Evolutionary conservation across 1,140 invertebrate species (phyloP), one percentile per base, ranked within the genome.

Genomic region (Papilio xuthus): DNA sequence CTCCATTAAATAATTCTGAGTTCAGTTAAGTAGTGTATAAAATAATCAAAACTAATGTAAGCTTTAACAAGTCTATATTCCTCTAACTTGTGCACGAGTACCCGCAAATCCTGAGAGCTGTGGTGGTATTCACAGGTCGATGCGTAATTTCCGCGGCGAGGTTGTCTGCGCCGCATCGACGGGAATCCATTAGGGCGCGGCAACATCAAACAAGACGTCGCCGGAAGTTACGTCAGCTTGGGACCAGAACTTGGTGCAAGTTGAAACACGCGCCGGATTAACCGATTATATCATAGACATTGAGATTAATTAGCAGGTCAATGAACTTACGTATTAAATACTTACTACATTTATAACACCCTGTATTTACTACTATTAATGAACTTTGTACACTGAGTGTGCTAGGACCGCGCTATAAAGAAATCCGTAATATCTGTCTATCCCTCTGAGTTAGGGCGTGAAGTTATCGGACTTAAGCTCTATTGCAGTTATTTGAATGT

Each of bases 161-260:
- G 84, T 85, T 79, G 76, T 78, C 73, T 77, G 56, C 67, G 78
- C 80, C 84, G 56, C 83, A 84, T 83, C 81, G 74, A 79, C 77
- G 12, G 78, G 79, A 80, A 80, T 79, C 77, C 81, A 84, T 84
- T 84, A 80, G 70, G 63, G 53, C 77, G 77, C 50, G 74, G 81
- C 80, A 84, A 83, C 84, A 80, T 82, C 79, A 84, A 86, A 83
- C 84, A 82, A 85, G 81, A 83, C 81, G 80, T 78, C 70, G 77
- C 77, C 56, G 60, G 79, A 83, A 82, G 78, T 85, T 83, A 75
- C 71, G 72, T 13, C 71, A 81, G 72, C 79, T 73, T 76, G 77
- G 47, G 75, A 82, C 69, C 82, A 67, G 63, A 81, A 82, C 71
- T 81, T 78, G 20, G 69, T 41, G 37, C 44, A 71, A 78, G 56